A percentile compares a stretch with the other conserved stretches of the same genome.
These are phyloP conservation scores for Menidia beryllina DNA, from an alignment of 2,113 vertebrate genomes.

Conservation along the genomic window DNA sequence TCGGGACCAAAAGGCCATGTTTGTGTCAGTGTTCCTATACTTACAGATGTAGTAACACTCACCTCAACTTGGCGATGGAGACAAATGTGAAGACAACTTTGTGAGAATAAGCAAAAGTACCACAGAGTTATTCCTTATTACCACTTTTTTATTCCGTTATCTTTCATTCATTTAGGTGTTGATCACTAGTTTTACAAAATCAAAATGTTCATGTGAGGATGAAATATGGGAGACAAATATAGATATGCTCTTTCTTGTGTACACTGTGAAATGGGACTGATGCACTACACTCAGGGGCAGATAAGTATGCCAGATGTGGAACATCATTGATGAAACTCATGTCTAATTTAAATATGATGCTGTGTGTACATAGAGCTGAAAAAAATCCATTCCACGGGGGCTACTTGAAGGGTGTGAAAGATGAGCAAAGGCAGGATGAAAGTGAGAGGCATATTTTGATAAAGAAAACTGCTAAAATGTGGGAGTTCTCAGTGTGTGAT, in stretches of 20 bases:
- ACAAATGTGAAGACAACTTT: slow-evolving; percentile 42
- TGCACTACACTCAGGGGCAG: slow-evolving; percentile 23
- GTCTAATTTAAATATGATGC: neutral
- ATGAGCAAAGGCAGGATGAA: neutral
- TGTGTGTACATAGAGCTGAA: neutral
- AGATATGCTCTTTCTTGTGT: slow-evolving; percentile 31
- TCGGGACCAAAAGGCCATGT: neutral
- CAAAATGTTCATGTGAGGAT: slow-evolving; percentile 52
- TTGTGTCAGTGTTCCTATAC: neutral
- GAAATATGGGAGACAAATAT: slow-evolving; percentile 57
- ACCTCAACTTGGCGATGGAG: slow-evolving; percentile 24
- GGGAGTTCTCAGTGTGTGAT: neutral
- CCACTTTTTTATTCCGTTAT: neutral
- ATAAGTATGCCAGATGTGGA: neutral
- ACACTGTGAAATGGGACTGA: slow-evolving; percentile 20
- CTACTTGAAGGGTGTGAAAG: neutral
- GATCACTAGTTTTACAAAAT: slow-evolving; percentile 19
- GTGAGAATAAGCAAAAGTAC: slow-evolving; percentile 41
- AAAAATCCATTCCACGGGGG: too few relatives aligned
- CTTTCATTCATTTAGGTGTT: neutral
- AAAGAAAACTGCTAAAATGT: slow-evolving; percentile 35
- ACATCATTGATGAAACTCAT: neutral
- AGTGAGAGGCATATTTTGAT: slow-evolving; percentile 3
- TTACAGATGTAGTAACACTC: slow-evolving; percentile 34
- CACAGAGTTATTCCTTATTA: neutral